These are phyloP conservation scores for Ctenicera cuprea DNA, from an alignment of 2,888 invertebrate genomes.

Conservation along the genomic window DNA sequence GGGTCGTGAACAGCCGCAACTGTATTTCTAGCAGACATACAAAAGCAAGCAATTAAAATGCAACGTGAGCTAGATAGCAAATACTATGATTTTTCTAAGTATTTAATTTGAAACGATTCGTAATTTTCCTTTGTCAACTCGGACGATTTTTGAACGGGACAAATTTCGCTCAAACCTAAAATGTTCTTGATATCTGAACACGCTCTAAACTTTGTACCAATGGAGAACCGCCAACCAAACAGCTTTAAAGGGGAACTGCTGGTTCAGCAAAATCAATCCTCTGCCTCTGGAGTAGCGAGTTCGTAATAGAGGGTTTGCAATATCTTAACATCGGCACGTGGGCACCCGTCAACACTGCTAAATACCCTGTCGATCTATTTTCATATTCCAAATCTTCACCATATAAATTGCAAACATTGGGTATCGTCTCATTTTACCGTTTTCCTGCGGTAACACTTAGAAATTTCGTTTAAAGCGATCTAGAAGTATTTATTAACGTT, in stretches of 20 bases:
- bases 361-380: constrained; percentile 48
- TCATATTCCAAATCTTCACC: constrained; percentile 30
- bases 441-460: neutral
- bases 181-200: constrained; percentile 50
- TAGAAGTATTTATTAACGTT: neutral
- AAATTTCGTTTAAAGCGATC: constrained; percentile 11
- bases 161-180: constrained; percentile 58
- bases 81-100: too few species aligned
- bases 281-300: constrained; percentile 54
- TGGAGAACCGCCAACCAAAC: constrained; percentile 66
- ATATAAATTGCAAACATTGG: neutral
- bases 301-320: constrained; percentile 51
- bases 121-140: constrained; percentile 48
- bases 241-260: constrained; percentile 68
- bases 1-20: too few species aligned
- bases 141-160: constrained; percentile 44
- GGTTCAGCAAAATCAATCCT: constrained; percentile 66
- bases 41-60: too few species aligned
- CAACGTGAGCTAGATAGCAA: too few species aligned
- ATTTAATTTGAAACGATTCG: neutral
- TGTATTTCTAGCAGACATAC: too few species aligned
- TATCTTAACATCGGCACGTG: constrained; percentile 54
- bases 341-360: constrained; percentile 50
- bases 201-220: constrained; percentile 65
- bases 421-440: neutral